Conservation (phyloP, 2,113 vertebrate genomes). For the Eudyptes chrysolophus region DNA sequence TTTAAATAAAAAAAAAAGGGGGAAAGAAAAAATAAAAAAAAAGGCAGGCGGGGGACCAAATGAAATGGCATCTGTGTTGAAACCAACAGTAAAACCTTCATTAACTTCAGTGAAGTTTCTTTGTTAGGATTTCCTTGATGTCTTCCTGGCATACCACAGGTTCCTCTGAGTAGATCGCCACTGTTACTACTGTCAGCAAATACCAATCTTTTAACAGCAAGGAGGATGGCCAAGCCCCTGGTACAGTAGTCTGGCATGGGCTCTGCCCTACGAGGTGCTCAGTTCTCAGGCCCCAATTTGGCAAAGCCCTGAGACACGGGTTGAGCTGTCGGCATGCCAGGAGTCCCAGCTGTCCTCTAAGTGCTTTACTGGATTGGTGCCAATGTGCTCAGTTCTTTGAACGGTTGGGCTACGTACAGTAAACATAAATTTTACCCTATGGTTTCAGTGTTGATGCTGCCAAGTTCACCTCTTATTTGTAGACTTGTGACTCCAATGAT, state of each 20-base stretch:
- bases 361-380: conserved; percentile 38
- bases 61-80: background rate
- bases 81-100: background rate
- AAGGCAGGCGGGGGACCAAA: fast-evolving
- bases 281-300: background rate
- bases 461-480: background rate
- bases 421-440: background rate
- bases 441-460: background rate
- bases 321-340: background rate
- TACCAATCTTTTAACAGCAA: background rate
- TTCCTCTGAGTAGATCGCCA: background rate
- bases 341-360: background rate
- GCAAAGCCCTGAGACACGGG: background rate
- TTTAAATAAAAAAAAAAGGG: background rate
- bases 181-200: background rate
- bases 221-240: background rate
- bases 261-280: background rate
- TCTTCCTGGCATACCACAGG: background rate
- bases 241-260: background rate
- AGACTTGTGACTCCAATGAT: background rate
- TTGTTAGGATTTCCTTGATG: background rate
- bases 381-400: background rate
- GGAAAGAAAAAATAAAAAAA: background rate
- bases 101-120: background rate
- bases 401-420: background rate